Conservation (phyloP, 1,140 invertebrate species). For the Apis laboriosa region DNA sequence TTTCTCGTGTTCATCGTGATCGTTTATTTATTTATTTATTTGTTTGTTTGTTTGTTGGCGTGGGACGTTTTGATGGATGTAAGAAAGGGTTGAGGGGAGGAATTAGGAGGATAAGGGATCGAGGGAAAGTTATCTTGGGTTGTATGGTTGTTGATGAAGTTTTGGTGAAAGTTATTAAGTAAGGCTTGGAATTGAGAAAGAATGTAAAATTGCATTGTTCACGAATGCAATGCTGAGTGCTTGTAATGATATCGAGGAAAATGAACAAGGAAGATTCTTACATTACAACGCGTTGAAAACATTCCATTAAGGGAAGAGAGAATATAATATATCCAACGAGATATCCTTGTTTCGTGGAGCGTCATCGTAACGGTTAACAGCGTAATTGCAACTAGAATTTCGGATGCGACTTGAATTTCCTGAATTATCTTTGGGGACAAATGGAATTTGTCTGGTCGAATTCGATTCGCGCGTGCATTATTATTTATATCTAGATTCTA, state of each 20-base stretch:
- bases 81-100: neutral
- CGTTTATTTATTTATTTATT: slow-evolving; percentile 3
- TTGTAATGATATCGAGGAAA: neutral
- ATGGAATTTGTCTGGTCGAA: neutral
- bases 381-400: slow-evolving; percentile 2
- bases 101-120: neutral
- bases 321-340: too few species aligned
- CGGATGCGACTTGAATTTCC: neutral
- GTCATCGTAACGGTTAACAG: neutral
- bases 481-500: neutral
- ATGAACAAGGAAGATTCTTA: neutral
- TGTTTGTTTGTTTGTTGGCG: neutral
- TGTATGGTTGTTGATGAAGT: too few species aligned
- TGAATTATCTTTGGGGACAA: neutral
- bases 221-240: too few species aligned
- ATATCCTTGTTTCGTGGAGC: neutral
- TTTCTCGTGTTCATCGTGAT: neutral
- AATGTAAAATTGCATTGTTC: too few species aligned
- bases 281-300: neutral
- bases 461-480: too few species aligned
- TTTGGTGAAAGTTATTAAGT: too few species aligned
- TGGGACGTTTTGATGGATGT: neutral
- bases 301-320: neutral
- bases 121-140: too few species aligned
- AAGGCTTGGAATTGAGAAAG: too few species aligned